Percentiles rank a stretch among this genome's conserved stretches.
phyloP scores from a whole-genome alignment of 1,140 invertebrate species.

The Caenorhabditis remanei region DNA sequence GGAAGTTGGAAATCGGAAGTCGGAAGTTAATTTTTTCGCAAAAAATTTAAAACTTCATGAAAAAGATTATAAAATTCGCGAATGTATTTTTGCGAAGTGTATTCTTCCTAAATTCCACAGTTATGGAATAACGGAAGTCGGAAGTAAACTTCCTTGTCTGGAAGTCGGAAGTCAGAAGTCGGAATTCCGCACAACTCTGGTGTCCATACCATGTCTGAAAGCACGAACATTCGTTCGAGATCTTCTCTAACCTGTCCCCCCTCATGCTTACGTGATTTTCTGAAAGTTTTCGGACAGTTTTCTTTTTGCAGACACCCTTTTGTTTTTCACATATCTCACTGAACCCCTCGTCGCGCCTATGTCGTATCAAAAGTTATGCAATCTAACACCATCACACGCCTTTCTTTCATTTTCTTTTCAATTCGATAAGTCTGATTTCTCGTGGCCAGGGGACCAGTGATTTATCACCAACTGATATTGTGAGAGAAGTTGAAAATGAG shows the following conservation, averaged over 20 bases:
- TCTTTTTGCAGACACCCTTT: slow-evolving; percentile 18
- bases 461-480: slow-evolving; percentile 10
- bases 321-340: slow-evolving; percentile 24
- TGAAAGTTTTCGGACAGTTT: slow-evolving; percentile 14
- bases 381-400: slow-evolving; percentile 49
- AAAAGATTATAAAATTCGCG: too few relatives aligned
- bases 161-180: too few relatives aligned
- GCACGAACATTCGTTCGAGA: neutral
- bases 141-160: too few relatives aligned
- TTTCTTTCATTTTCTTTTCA: slow-evolving; percentile 3
- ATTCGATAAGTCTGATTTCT: neutral
- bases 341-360: neutral
- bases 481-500: neutral
- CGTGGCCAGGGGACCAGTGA: neutral
- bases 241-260: neutral
- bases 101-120: too few relatives aligned
- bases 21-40: too few relatives aligned
- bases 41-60: too few relatives aligned
- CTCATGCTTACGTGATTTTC: slow-evolving; percentile 42
- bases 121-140: too few relatives aligned
- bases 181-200: too few relatives aligned
- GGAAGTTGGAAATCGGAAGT: too few relatives aligned
- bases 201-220: too few relatives aligned
- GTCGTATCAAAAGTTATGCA: slow-evolving; percentile 27
- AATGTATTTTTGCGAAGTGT: too few relatives aligned